Base-by-base conservation (phyloP, 2,888 invertebrate species). In the Baronia brevicornis region DNA sequence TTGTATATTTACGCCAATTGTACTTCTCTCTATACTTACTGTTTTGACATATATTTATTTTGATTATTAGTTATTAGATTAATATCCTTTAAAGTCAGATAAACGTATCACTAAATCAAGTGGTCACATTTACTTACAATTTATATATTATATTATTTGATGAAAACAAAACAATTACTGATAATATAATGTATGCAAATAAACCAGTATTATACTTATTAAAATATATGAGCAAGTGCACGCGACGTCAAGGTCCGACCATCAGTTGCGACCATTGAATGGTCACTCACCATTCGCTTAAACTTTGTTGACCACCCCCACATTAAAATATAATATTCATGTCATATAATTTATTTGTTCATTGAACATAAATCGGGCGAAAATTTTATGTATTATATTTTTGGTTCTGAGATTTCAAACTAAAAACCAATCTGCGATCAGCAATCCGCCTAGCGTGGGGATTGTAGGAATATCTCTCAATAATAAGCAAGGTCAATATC, bases 241-340 rank as follows among this genome's bases (percentile, higher is more conserved):
- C 28, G 27, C 36, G 20, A 36, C 32, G 26, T 28, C 32, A 33
- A 34, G 32, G 24, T 39, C 35, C 38, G 39, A 46, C 39, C 44
- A 47, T 58, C 54, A 44, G 41, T 41, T 36, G 41, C 35, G 29
- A 36, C 57, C 55, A 68, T 68, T 68, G 62, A 67, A 46, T 49
- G 55, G 64, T 67, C 68, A 66, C 44, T 67, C 65, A 67, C 22
- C 28, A 43, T 24, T 36, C 43, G 39, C 33, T 38, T 34, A 27
- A 46, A 43, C 44, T 49, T 44, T 45, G 31, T 35, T 54, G 54
- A 51, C 42, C 46, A 9, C 22, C 28, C 32, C 46, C 35, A 24
- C 44, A 45, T 34, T 31, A 21, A 6, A 33, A 51, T 42, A 4
- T 19, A 45, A 43, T 31, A 36, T 4, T 23, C 19, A 13, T 15